Conservation (phyloP, 2,797 vertebrate genomes). For the Catostomus latipinnis region DNA sequence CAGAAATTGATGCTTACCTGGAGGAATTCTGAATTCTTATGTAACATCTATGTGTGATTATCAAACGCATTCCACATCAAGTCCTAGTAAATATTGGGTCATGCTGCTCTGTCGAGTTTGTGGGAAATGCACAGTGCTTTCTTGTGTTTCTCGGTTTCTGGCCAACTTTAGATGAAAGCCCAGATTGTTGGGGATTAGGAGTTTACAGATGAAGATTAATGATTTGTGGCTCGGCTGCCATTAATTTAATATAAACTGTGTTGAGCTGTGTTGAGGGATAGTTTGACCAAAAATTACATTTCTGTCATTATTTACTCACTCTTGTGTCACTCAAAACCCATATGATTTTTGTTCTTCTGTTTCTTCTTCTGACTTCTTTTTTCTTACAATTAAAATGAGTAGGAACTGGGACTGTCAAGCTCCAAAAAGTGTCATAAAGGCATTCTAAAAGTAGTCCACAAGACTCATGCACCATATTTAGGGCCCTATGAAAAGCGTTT, state of each 20-base stretch:
- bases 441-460: no score
- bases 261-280: background rate
- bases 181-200: slow-evolving; percentile 6
- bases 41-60: slow-evolving; percentile 52
- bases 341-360: no score
- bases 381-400: no score
- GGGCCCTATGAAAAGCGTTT: no score
- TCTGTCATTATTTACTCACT: no score
- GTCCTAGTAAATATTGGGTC: slow-evolving; percentile 67
- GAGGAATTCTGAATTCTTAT: slow-evolving; percentile 42
- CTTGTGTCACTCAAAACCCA: background rate
- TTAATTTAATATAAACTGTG: background rate
- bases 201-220: slow-evolving; percentile 38
- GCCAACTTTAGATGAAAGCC: slow-evolving; percentile 45
- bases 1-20: background rate
- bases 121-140: slow-evolving; percentile 36
- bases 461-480: no score
- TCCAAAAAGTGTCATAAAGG: no score
- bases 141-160: slow-evolving; percentile 13
- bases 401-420: no score
- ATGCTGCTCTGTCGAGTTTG: slow-evolving; percentile 62
- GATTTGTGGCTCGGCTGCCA: background rate
- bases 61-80: slow-evolving; percentile 56
- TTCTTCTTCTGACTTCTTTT: no score
- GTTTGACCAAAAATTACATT: background rate